Conservation (phyloP, 2,888 invertebrate genomes). For the Hypolimnas misippus region DNA sequence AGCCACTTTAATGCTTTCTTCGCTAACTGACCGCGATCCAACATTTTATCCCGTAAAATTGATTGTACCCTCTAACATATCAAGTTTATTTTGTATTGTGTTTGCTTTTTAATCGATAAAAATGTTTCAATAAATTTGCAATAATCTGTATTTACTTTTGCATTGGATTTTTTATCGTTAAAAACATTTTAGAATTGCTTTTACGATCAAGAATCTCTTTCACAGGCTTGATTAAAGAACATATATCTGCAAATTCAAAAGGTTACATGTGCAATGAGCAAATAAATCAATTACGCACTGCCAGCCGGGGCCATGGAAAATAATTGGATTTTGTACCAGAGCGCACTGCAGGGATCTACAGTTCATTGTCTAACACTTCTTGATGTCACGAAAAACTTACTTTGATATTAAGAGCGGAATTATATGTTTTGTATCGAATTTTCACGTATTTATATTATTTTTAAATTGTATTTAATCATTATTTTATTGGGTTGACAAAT, state of each 20-base stretch:
- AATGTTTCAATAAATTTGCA: too few species aligned
- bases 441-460: too few species aligned
- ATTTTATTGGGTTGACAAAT: too few species aligned
- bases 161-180: neutral
- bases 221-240: conserved; percentile 2
- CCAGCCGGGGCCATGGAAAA: conserved; percentile 66
- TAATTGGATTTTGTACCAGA: conserved; percentile 73
- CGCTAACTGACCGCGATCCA: neutral
- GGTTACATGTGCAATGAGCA: conserved; percentile 42
- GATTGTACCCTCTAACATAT: neutral
- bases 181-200: neutral
- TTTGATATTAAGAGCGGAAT: conserved; percentile 5
- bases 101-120: too few species aligned
- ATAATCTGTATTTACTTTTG: neutral
- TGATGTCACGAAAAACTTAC: conserved; percentile 22
- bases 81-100: neutral
- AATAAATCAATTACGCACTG: conserved; percentile 79
- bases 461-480: too few species aligned
- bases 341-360: conserved; percentile 65
- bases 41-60: conserved; percentile 1
- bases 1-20: neutral
- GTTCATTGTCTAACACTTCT: conserved; percentile 65
- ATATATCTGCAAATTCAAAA: conserved; percentile 9
- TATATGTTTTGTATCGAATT: neutral
- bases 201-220: neutral